phyloP scores from a whole-genome alignment of 2,888 invertebrate genomes.

The Nomada ruficornis region DNA sequence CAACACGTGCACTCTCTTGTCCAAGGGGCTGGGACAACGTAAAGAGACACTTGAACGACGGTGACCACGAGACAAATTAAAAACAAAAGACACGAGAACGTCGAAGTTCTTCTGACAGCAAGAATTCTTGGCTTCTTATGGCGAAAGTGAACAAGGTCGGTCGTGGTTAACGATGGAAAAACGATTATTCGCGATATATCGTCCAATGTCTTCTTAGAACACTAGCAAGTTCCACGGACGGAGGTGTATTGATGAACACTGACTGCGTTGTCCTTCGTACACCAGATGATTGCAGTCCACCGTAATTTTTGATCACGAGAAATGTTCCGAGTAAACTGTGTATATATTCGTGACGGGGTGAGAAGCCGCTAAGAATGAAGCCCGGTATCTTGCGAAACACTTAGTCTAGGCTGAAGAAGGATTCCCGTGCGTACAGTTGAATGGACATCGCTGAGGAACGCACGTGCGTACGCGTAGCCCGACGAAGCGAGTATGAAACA shows the following conservation, averaged over 20 bases:
- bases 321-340: not conserved
- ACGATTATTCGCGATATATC: not conserved
- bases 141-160: conserved; percentile 16
- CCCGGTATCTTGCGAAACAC: conserved; percentile 5
- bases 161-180: not conserved
- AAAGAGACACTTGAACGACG: too few species aligned
- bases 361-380: not conserved
- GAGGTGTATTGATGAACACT: not conserved
- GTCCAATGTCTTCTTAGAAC: conserved; percentile 3
- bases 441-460: conserved; percentile 52
- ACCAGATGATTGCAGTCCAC: not conserved
- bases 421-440: conserved; percentile 54
- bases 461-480: conserved; percentile 70
- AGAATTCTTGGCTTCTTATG: conserved; percentile 6
- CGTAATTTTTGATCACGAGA: conserved; percentile 7
- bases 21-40: too few species aligned
- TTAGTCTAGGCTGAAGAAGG: not conserved
- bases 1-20: conserved; percentile 10
- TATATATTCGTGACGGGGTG: not conserved
- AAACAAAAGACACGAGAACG: not conserved
- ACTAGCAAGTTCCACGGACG: not conserved
- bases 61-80: not conserved
- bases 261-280: not conserved
- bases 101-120: too few species aligned
- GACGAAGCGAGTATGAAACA: conserved; percentile 77